Base-by-base conservation (phyloP, 2,113 vertebrate genomes). In the Hipposideros armiger region DNA sequence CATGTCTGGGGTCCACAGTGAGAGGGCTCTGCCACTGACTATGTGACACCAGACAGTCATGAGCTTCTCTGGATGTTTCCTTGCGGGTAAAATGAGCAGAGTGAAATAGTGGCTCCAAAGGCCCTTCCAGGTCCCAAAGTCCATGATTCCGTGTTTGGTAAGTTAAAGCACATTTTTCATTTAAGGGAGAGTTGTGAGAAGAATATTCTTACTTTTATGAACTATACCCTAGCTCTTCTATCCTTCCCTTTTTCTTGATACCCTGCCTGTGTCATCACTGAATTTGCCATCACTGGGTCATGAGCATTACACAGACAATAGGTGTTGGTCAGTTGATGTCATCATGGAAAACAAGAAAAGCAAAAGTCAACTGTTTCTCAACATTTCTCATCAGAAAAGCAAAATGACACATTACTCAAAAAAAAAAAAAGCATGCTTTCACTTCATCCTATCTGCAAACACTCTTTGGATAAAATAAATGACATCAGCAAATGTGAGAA, bases 381-480 rank as follows among this genome's bases (percentile, higher is more conserved):
- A 74, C 19, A 67, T 87, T 92, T 85, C 62, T 85, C 93, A 77
- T 62, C 30, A 47, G 6, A 54, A 92, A 93, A 94, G 30, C 14
- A 87, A 91, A 96, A 94, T 70, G 56, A 89, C 11, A 76, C 32
- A 66, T 20, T 83, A 47, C 47, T 47, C 47, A 42, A 87, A 82
- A 66, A 56, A 11, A 32, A 67, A 56, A 22, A 36, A 32, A 52
- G 6, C 5, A 60, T 1, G 9, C 30, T 76, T 70, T 56, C 13
- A 72, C 36, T 32, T 70, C n/a, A 96, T 67, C n/a, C 70, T 72
- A 24, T 2, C 42, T 85, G n/a, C 19, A 85, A 85, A 77, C 40
- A 6, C 15, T 91, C 54, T 66, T 72, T 85, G 87, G 47, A 90
- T 86, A 74, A 97, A 82, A 88, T n/a, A 90, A 81, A 72, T 42